Percentiles rank a stretch among this genome's conserved stretches.
Conservation (phyloP, 2,888 invertebrate genomes). For the Salpingus planirostris region DNA sequence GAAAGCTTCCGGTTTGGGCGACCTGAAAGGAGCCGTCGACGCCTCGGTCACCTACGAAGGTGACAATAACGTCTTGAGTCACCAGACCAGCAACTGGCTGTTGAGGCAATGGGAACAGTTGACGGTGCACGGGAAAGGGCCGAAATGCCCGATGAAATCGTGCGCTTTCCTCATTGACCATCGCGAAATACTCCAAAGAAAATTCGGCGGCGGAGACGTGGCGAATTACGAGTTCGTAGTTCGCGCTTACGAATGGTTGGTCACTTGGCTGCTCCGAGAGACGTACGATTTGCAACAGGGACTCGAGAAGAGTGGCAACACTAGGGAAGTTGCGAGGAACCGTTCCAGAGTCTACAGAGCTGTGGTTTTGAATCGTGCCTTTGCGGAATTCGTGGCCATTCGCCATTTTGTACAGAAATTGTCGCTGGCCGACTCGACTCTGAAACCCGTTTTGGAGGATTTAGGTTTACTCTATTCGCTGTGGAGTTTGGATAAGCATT, state of each 20-base stretch:
- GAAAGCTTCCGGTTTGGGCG: conserved; percentile 75
- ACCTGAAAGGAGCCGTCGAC: conserved; percentile 78
- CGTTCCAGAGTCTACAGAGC: conserved; percentile 72
- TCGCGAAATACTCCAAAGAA: conserved; percentile 41
- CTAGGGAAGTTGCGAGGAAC: conserved; percentile 69
- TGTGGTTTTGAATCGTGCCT: conserved; percentile 63
- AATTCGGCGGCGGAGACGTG: conserved; percentile 30
- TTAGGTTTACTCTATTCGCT: conserved; percentile 50
- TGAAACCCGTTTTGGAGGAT: conserved; percentile 42
- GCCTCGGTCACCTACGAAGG: conserved; percentile 89
- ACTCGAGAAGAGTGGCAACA: conserved; percentile 45
- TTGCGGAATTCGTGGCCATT: conserved; percentile 61
- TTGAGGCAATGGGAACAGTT: conserved; percentile 53
- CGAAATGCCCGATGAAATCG: conserved; percentile 62
- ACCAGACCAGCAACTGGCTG: conserved; percentile 86
- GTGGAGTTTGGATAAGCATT: conserved; percentile 51
- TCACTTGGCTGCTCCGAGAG: conserved; percentile 67
- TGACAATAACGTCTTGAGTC: conserved; percentile 85
- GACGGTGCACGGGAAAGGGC: conserved; percentile 38
- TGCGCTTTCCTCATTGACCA: conserved; percentile 56
- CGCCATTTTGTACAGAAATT: conserved; percentile 45
- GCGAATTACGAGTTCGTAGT: conserved; percentile 20
- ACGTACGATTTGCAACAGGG: conserved; percentile 54
- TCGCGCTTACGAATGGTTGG: conserved; percentile 72
- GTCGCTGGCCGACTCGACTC: conserved; percentile 31